Base-by-base conservation (phyloP, 2,797 vertebrate genomes). In the Muscicapa comitata region DNA sequence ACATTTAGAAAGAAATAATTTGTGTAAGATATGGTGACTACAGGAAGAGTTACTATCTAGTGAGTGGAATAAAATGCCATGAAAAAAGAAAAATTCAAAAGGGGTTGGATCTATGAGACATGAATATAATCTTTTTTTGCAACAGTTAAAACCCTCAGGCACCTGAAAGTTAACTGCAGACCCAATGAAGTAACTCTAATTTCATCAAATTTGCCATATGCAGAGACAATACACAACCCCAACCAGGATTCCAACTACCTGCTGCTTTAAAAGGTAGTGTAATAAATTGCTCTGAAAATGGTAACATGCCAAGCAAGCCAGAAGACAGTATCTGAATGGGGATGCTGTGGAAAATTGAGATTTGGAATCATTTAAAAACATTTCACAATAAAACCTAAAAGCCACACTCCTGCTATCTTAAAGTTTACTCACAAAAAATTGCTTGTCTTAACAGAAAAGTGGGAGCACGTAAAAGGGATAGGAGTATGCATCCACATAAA, bases 1-100 rank as follows among this genome's bases (percentile, higher is more conserved):
- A 93, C 88, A 74, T 86, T 94, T 86, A 73, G 48, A 84, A 86
- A 79, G 29, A 59, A 79, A 77, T 47, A 40, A 38, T 88, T 90
- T 53, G 24, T 57, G 17, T 81, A 51, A 93, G 35, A 91, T 71
- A 63, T 5, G 33, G 70, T 78, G 79, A 76, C 82, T 94, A 40
- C 31, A 40, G 37, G 71, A 81, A 61, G 25, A 59, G 76, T 79
- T 90, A 38, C 66, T 81, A 23, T 42, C 45, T 43, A 63, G 38
- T 48, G 51, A 90, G 42, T 31, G 58, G 82, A 84, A 85, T 74
- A 82, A 89, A 71, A 74, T 10, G 21, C 11, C 47, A 19, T 17
- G 14, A 40, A 71, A 70, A 88, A 92, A 79, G 40, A 47, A 89
- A 80, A 82, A 86, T 61, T 93, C n/a, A 57, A 43, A 91, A 42